A percentile compares a stretch with the other conserved stretches of the same genome.
These are phyloP conservation scores for Dissostichus mawsoni DNA, from an alignment of 2,113 vertebrate genomes.

Conservation along the genomic window DNA sequence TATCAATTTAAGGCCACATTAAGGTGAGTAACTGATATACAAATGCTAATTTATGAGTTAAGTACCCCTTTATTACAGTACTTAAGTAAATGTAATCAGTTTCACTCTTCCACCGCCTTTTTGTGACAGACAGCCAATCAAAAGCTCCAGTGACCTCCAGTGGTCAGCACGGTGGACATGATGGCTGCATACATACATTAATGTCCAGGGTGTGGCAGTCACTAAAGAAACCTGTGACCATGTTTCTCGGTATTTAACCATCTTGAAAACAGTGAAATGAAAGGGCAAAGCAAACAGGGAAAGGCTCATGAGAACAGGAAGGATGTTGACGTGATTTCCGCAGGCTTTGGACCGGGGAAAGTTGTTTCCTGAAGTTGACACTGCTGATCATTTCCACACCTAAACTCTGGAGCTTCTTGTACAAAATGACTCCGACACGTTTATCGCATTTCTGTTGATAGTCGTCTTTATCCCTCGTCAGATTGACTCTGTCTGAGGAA, in stretches of 20 bases:
- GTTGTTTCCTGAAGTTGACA: slow-evolving; percentile 84
- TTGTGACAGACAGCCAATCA: too few relatives aligned
- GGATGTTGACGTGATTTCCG: slow-evolving; percentile 81
- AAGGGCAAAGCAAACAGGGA: not conserved
- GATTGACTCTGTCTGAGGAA: slow-evolving; percentile 31
- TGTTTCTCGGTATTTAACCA: not conserved
- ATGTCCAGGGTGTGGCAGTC: not conserved
- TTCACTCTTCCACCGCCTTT: too few relatives aligned
- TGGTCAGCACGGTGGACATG: not conserved
- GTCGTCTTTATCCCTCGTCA: too few relatives aligned
- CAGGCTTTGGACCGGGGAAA: slow-evolving; percentile 82
- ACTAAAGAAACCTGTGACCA: not conserved
- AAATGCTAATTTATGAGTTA: too few relatives aligned
- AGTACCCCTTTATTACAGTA: too few relatives aligned
- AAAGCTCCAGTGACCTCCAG: slow-evolving; percentile 18
- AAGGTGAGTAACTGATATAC: too few relatives aligned
- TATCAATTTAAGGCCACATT: too few relatives aligned
- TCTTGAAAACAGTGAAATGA: not conserved
- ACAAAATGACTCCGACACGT: slow-evolving; percentile 13
- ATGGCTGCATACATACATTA: not conserved
- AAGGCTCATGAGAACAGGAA: slow-evolving; percentile 69
- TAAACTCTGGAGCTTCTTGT: not conserved
- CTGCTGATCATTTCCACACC: slow-evolving; percentile 19
- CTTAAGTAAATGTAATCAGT: too few relatives aligned
- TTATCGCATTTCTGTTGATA: not conserved